Evolutionary conservation across 2,888 invertebrate species (phyloP).

Genomic region (Hyposoter didymator): DNA sequence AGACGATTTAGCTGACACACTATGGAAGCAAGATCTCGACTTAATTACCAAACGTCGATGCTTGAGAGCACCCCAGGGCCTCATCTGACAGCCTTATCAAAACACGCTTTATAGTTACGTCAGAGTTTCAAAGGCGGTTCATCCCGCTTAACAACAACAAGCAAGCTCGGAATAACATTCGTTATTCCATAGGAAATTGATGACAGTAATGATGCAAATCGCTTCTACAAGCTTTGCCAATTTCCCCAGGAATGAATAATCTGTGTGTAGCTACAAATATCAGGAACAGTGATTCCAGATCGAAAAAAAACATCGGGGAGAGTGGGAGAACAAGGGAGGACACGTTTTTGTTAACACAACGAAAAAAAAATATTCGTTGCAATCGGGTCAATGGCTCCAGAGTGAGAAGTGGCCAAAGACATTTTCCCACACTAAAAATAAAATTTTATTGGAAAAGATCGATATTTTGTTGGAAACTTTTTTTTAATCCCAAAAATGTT

Average conservation of each 20-base stretch:
- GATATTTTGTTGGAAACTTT: too few species aligned
- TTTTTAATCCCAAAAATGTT: too few species aligned
- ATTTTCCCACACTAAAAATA: too few species aligned
- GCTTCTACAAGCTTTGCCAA: neutral
- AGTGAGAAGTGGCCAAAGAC: too few species aligned
- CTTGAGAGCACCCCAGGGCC: slow-evolving; percentile 51
- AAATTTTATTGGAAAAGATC: too few species aligned
- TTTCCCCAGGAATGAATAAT: neutral
- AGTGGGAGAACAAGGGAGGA: too few species aligned
- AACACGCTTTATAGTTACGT: slow-evolving; percentile 57
- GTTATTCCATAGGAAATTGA: slow-evolving; percentile 53
- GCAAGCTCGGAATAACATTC: slow-evolving; percentile 64
- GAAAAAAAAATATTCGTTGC: too few species aligned
- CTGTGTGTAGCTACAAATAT: neutral
- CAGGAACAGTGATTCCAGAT: neutral
- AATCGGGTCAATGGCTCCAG: too few species aligned
- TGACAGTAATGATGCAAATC: slow-evolving; percentile 15
- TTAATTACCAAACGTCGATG: slow-evolving; percentile 76
- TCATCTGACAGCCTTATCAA: slow-evolving; percentile 70
- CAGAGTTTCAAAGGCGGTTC: slow-evolving; percentile 66
- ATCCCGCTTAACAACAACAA: slow-evolving; percentile 58
- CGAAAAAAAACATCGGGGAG: neutral
- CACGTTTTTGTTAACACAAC: too few species aligned
- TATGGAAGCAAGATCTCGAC: slow-evolving; percentile 76
- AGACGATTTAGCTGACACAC: slow-evolving; percentile 79